phyloP scores from a whole-genome alignment of 2,797 vertebrate genomes.

The Protonibea diacanthus region DNA sequence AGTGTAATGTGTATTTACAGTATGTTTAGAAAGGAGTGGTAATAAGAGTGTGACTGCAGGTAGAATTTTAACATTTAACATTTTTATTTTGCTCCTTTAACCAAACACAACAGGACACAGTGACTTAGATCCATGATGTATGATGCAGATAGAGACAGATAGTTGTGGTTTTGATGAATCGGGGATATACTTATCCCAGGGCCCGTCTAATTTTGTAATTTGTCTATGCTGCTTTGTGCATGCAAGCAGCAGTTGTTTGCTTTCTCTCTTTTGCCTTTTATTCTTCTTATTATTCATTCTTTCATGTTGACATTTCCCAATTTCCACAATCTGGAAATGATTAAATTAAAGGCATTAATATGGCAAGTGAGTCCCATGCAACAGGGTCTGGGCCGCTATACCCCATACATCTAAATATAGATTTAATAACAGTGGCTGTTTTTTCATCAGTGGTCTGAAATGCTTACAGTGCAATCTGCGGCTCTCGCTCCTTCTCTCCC shows the following conservation, averaged over 20 bases:
- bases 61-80: slow-evolving; percentile 30
- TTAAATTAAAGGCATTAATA: slow-evolving; percentile 82
- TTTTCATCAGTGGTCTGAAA: slow-evolving; percentile 75
- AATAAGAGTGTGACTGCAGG: slow-evolving; percentile 39
- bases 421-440: slow-evolving; percentile 81
- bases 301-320: slow-evolving; percentile 79
- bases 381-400: slow-evolving; percentile 56
- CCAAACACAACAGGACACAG: not conserved
- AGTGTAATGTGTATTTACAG: not conserved
- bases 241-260: slow-evolving; percentile 39
- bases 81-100: not conserved
- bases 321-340: slow-evolving; percentile 74
- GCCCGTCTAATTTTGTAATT: slow-evolving; percentile 58
- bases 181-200: slow-evolving; percentile 58
- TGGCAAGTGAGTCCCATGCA: slow-evolving; percentile 70
- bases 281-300: slow-evolving; percentile 72
- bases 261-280: slow-evolving; percentile 42
- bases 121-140: not conserved
- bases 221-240: slow-evolving; percentile 46
- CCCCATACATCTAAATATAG: slow-evolving; percentile 83
- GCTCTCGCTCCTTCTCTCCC: slow-evolving; percentile 34
- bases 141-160: slow-evolving; percentile 31
- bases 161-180: slow-evolving; percentile 59
- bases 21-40: not conserved
- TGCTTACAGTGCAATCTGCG: slow-evolving; percentile 81